phyloP scores from a whole-genome alignment of 2,888 invertebrate genomes.

The Luperina testacea region DNA sequence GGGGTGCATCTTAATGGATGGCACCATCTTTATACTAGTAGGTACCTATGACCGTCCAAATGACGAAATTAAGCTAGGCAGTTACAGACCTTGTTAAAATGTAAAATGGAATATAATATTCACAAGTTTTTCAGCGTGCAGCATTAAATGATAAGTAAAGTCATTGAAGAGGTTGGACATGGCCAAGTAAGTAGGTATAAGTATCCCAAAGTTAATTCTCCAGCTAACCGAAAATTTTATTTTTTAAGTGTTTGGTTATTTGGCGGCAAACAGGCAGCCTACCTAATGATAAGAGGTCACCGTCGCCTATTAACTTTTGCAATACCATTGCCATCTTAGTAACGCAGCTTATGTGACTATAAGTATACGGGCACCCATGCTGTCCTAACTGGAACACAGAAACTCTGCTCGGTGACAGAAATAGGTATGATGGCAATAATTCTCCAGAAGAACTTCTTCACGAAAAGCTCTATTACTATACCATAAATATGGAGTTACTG shows the following conservation, averaged over 20 bases:
- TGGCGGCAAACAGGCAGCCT: not conserved
- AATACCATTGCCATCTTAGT: not conserved
- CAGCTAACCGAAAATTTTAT: not conserved
- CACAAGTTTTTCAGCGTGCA: not conserved
- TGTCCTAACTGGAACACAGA: not conserved
- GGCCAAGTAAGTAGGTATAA: not conserved
- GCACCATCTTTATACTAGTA: too few species aligned
- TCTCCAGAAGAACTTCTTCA: not conserved
- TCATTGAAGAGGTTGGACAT: not conserved
- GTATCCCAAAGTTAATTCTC: too few species aligned
- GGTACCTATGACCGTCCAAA: not conserved
- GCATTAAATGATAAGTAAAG: not conserved
- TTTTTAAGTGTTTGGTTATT: not conserved
- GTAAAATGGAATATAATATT: not conserved
- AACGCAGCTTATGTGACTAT: not conserved
- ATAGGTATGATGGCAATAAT: not conserved
- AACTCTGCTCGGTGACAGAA: not conserved
- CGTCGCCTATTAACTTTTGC: not conserved
- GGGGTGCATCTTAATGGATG: too few species aligned
- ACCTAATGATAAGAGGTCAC: not conserved
- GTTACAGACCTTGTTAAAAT: not conserved
- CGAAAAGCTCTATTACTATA: not conserved
- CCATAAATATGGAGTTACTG: not conserved
- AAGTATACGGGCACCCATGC: not conserved
- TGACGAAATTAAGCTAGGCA: not conserved